Base-by-base conservation (phyloP, 2,888 invertebrate genomes). In the Eupithecia pulchellata region DNA sequence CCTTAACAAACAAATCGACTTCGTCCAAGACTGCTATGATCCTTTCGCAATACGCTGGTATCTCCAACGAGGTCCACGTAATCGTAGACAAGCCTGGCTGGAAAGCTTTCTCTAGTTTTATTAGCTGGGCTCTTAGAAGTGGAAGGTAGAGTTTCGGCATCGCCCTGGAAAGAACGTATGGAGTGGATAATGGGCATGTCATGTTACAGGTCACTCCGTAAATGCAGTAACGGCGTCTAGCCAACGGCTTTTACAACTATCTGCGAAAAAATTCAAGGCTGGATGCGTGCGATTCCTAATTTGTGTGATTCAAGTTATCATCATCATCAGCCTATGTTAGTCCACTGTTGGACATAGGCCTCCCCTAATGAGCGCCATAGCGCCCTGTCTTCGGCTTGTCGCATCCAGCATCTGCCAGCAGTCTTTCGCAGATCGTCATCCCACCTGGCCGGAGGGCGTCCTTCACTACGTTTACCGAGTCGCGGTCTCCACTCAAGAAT, bases 21-120 rank as follows among this genome's bases (percentile, higher is more conserved):
- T 95, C 95, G 68, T 95, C 94, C 25, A 97, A 87, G 27, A 95
- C 91, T 0, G 78, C 80, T 68, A 92, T 92, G 52, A 97, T 96
- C 27, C 93, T 89, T 1, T 92, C 90, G 79, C 96, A 96, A 81
- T 96, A 96, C 39, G 95, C 88, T 0, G 96, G 95, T 77, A 97
- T 96, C 82, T 96, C 96, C 78, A 97, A 94, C 0, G 98, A 98
- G 0, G 97, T 96, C 98, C 98, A 98, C 0, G 97, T 97, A 25
- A 98, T 95, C 1, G 96, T 96, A 0, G 97, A 96, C 14, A 98
- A 89, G 1, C 97, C 98, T 0, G 97, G 97, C 86, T 96, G 95
- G 75, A 98, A 96, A 0, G 96, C 95, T 65, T 95, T 93, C 75
- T 97, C 97, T 77, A 97, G 85, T 84, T 96, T 96, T 73, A 96